Base-by-base conservation (phyloP, 2,797 vertebrate genomes). In the Neolamprologus multifasciatus region DNA sequence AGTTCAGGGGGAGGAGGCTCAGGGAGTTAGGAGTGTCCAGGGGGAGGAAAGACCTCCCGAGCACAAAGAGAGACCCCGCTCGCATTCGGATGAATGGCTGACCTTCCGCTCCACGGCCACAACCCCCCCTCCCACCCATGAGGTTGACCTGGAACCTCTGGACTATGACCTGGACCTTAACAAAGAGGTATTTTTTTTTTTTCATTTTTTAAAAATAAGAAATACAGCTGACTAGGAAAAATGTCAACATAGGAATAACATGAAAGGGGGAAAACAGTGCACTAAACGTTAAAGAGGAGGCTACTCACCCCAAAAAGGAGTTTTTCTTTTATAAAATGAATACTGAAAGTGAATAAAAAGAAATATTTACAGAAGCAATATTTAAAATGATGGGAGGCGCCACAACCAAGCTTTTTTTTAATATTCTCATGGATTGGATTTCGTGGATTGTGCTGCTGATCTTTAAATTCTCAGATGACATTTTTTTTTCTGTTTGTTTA, bases 101-200 rank as follows among this genome's bases (percentile, higher is more conserved):
- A 98, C 96, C 85, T 94, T 97, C 67, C 94, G 95, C 84, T 96
- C 97, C 36, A 85, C 29, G 10, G 89, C 96, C 67, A 94, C 96
- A 76, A 97, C 97, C 29, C 93, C 97, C 36, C 93, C 93, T 57
- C 94, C 96, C 36, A 89, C 96, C 69, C 96, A 95, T 29, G 97
- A 98, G 90, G 89, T 90, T 40, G 97, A 99, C 88, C 91, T 99
- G 94, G 99, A 99, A 59, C 97, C 97, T 4, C 95, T 98, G 80
- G 97, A 99, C 84, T 99, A 98, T 90, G 96, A 98, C 84, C 91
- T 99, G 92, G 98, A 99, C 95, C 98, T 99, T 89, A 97, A 94
- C 95, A 98, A 97, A 97, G 98, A 99, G 98, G 99, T 99, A 48
- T 77, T 45, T 54, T 36, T 13, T 36, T 13, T 10, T 7, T 23